Conservation (phyloP, 2,797 vertebrate genomes). For the Microhierax caerulescens region DNA sequence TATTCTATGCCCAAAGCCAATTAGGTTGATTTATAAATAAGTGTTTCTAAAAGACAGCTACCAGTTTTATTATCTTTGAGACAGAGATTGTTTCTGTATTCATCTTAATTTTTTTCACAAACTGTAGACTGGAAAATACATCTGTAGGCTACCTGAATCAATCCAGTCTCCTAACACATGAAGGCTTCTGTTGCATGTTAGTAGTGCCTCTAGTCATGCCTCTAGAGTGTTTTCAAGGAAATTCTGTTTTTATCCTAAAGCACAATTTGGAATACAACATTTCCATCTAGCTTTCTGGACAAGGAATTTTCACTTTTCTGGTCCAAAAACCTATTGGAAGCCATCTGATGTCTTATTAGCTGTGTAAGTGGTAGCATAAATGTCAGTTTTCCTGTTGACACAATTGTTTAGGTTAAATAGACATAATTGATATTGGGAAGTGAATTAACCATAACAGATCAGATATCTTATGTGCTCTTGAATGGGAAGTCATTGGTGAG, state of each 20-base stretch:
- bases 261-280: neutral
- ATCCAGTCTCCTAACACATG: neutral
- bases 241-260: neutral
- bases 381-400: neutral
- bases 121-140: neutral
- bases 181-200: neutral
- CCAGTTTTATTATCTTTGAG: neutral
- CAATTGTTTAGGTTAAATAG: neutral
- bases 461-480: fast-evolving
- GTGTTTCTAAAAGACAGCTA: neutral
- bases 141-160: neutral
- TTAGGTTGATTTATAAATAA: neutral
- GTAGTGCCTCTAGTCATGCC: neutral
- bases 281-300: neutral
- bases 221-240: neutral
- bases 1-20: neutral
- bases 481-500: neutral
- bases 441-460: neutral
- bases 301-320: neutral
- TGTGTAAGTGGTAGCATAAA: neutral
- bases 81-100: neutral
- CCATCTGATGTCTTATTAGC: neutral
- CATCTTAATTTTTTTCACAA: neutral
- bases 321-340: neutral
- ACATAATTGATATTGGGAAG: neutral